Evolutionary conservation across 2,113 vertebrate species (phyloP), one percentile per base, ranked within the genome.

Genomic region (Vulpes vulpes): DNA sequence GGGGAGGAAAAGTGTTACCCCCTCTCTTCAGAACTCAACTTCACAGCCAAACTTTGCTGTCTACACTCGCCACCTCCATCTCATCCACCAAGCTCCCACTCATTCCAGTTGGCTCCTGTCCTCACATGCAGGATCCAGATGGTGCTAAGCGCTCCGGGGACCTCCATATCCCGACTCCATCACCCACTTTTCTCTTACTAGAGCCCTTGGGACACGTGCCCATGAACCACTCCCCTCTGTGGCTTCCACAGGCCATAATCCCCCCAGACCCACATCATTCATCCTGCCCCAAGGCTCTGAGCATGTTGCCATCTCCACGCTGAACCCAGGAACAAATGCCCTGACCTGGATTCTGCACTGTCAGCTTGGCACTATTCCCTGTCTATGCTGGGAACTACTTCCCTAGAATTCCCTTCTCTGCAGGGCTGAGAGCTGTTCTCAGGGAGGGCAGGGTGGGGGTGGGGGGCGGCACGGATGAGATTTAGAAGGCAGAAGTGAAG

Each of bases 51-150:
- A 78, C 74, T 23, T 22, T 30, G 27, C 81, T 59, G 20, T 20
- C 53, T 14, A 15, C 11, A 23, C 80, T 38, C 53, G 3, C 9
- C 4, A 12, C 49, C 11, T 69, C 49, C 3, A 2, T 2, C 23
- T 14, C 49, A 5, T 9, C 53, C 8, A 8, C 5, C 17, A 23
- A 0, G 11, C 19, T 27, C 35, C n/a, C 57, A 12, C 23, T 62
- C n/a, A 20, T 43, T 81, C 85, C 1, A 11, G 32, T 30, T 4
- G 1, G 49, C 69, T 88, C 71, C 60, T 35, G 20, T 86, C 8
- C 30, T 60, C 10, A 67, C 43, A 8, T 0, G 0, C 19, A 6
- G 11, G 17, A 8, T 35, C 43, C 11, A 0, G 73, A n/a, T 11
- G 35, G 2, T 51, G 57, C 11, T 8, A 43, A 53, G 16, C 49